Evolutionary conservation across 2,113 vertebrate genomes (phyloP).

Genomic region (Urocitellus parryii): DNA sequence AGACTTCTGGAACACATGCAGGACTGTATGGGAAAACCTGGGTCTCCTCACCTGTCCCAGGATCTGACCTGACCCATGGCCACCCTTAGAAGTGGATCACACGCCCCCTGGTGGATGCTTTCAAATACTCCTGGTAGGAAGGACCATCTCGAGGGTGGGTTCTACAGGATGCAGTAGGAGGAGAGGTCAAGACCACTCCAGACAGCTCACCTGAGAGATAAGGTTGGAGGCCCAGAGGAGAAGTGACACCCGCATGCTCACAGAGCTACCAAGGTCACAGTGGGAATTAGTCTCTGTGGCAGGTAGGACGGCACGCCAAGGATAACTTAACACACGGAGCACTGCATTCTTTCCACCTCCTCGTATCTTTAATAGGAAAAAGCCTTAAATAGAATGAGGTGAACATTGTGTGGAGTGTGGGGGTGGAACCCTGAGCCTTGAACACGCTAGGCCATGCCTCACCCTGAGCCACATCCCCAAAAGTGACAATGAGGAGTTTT

Average conservation of each 20-base stretch:
- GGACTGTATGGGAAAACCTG: not conserved
- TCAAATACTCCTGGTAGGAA: not conserved
- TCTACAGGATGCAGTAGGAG: not conserved
- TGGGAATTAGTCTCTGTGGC: not conserved
- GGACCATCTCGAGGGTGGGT: no score
- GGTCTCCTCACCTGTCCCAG: not conserved
- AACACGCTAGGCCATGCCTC: not conserved
- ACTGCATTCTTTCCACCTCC: no score
- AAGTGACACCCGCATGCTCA: rapidly evolving
- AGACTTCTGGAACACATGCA: not conserved
- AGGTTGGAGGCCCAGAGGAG: not conserved
- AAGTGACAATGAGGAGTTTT: not conserved
- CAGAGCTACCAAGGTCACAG: not conserved
- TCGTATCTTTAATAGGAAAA: not conserved
- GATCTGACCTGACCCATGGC: not conserved
- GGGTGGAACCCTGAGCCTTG: no score
- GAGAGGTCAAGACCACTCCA: not conserved
- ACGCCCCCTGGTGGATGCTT: conserved; percentile 68
- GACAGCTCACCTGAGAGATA: not conserved
- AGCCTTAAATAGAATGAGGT: not conserved
- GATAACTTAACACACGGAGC: rapidly evolving
- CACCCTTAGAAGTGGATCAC: not conserved
- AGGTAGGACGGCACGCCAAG: rapidly evolving
- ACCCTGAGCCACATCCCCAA: not conserved
- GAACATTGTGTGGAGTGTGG: not conserved